Conservation (phyloP, 2,888 invertebrate genomes). For the Cephus sareptanus region DNA sequence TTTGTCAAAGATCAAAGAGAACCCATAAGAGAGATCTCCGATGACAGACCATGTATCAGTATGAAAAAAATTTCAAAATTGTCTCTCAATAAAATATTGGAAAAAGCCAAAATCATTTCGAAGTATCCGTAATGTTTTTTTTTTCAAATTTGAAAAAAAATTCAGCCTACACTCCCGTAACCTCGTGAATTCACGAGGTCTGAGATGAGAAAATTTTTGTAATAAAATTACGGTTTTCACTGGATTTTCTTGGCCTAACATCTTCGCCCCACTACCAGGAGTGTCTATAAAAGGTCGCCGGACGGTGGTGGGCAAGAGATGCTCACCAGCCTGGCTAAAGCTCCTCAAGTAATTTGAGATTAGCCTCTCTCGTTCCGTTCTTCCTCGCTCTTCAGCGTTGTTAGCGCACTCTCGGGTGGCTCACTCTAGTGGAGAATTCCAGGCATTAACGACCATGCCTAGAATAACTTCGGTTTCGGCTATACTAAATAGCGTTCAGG, state of each 20-base stretch:
- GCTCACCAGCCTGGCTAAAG: constrained; percentile 50
- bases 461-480: constrained; percentile 44
- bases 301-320: constrained; percentile 57
- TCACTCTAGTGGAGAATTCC: constrained; percentile 59
- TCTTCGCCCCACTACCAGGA: constrained; percentile 54
- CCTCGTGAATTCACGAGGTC: too few species aligned
- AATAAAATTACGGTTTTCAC: constrained; percentile 40
- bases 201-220: neutral
- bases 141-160: too few species aligned
- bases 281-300: constrained; percentile 65
- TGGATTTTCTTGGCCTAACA: constrained; percentile 49
- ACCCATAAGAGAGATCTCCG: too few species aligned
- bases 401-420: constrained; percentile 36
- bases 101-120: too few species aligned
- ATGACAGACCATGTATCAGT: too few species aligned
- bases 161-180: too few species aligned
- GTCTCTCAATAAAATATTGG: too few species aligned
- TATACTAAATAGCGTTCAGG: constrained; percentile 8
- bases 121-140: too few species aligned
- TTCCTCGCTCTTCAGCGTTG: constrained; percentile 28
- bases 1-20: too few species aligned
- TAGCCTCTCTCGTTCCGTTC: constrained; percentile 50
- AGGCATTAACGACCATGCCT: constrained; percentile 39
- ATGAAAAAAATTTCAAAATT: too few species aligned
- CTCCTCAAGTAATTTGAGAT: constrained; percentile 65